These are phyloP conservation scores for Xiphophorus hellerii DNA, from an alignment of 2,113 vertebrate species.

Conservation along the genomic window DNA sequence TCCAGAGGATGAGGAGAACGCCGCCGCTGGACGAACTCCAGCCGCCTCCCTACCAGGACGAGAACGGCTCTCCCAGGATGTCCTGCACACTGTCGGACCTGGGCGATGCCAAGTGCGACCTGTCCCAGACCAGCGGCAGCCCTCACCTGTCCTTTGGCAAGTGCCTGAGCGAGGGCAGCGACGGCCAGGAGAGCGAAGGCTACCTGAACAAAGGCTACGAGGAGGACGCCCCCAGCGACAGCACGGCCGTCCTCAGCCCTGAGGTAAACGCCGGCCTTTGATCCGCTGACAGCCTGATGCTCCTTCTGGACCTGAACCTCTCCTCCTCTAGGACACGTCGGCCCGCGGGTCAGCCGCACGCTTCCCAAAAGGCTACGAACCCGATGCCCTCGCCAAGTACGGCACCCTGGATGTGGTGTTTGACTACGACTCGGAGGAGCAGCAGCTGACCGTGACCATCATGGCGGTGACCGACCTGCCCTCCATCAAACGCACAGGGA, in stretches of 20 bases:
- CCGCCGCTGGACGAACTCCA: slow-evolving; percentile 95
- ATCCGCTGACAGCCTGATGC: neutral
- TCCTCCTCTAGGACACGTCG: slow-evolving; percentile 86
- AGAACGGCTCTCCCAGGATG: slow-evolving; percentile 94
- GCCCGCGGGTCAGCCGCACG: slow-evolving; percentile 90
- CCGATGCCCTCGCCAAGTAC: slow-evolving; percentile 90
- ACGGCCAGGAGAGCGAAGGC: slow-evolving; percentile 87
- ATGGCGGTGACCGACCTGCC: slow-evolving; percentile 94
- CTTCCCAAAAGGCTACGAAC: slow-evolving; percentile 93
- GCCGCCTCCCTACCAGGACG: slow-evolving; percentile 95
- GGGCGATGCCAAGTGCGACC: slow-evolving; percentile 91
- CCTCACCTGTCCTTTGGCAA: slow-evolving; percentile 90
- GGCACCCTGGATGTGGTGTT: slow-evolving; percentile 96
- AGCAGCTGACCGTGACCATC: slow-evolving; percentile 92
- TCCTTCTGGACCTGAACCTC: neutral
- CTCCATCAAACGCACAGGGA: slow-evolving; percentile 87
- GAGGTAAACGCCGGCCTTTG: slow-evolving; percentile 82
- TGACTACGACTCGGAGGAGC: slow-evolving; percentile 92
- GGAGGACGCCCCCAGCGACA: slow-evolving; percentile 96
- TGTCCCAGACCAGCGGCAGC: slow-evolving; percentile 91
- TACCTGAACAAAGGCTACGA: slow-evolving; percentile 94
- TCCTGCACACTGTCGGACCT: slow-evolving; percentile 93
- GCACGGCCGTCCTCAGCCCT: slow-evolving; percentile 94
- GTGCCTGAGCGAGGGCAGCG: slow-evolving; percentile 91
- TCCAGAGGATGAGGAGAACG: slow-evolving; percentile 96